Conservation (phyloP, 1,140 invertebrate species). For the Polypedilum vanderplanki region DNA sequence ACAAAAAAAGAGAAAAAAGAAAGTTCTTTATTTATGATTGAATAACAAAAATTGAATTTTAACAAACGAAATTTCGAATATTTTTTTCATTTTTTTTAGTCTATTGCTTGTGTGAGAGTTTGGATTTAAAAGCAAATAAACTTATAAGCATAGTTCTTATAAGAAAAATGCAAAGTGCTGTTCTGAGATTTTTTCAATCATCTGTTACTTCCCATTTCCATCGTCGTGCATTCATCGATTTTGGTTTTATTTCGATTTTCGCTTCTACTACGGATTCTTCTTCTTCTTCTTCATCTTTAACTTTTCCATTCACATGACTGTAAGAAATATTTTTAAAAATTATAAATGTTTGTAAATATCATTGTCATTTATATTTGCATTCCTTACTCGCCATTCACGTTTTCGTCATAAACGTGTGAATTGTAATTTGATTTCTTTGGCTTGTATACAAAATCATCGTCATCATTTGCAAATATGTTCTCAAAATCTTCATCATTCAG, state of each 20-base stretch:
- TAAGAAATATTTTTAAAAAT: background rate
- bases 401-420: background rate
- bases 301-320: background rate
- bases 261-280: background rate
- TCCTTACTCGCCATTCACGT: background rate
- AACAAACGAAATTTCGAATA: no score
- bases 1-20: no score
- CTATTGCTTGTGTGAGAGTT: no score
- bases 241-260: background rate
- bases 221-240: background rate
- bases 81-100: no score
- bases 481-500: background rate
- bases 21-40: no score
- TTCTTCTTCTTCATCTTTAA: slow-evolving; percentile 6
- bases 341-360: background rate
- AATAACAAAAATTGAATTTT: no score
- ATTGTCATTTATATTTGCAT: background rate
- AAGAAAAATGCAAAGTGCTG: no score
- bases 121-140: no score
- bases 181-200: no score
- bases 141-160: no score
- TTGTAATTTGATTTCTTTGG: background rate
- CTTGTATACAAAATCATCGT: background rate
- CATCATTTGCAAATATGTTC: background rate
- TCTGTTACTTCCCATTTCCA: slow-evolving; percentile 17